Conservation (phyloP, 1,140 invertebrate species). For the Drosophila bocki region DNA sequence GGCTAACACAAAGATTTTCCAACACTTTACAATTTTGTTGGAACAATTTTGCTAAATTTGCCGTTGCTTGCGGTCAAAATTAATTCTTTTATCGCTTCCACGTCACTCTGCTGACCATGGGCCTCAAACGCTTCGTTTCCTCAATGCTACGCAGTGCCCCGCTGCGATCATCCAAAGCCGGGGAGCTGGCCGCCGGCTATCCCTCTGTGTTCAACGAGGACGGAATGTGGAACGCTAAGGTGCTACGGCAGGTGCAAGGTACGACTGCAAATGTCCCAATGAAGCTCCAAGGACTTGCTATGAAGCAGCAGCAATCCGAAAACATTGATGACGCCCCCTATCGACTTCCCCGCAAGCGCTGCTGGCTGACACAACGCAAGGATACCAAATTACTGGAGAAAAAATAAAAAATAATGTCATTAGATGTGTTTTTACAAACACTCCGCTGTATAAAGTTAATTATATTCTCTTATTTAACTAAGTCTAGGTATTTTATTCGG, state of each 20-base stretch:
- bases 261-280: too few relatives aligned
- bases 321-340: neutral
- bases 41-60: slow-evolving; percentile 13
- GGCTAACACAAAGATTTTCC: neutral
- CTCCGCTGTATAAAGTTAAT: neutral
- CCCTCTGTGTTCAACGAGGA: slow-evolving; percentile 23
- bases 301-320: neutral
- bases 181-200: slow-evolving; percentile 9
- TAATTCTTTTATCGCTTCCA: neutral
- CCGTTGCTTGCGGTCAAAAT: slow-evolving; percentile 8
- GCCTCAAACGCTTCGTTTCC: slow-evolving; percentile 16
- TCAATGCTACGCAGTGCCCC: slow-evolving; percentile 8
- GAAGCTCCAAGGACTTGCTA: neutral
- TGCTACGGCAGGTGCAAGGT: neutral
- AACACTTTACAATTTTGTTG: neutral
- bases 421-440: neutral
- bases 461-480: neutral
- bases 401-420: neutral
- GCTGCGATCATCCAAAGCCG: slow-evolving; percentile 5
- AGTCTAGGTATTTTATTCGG: too few relatives aligned
- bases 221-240: slow-evolving; percentile 18
- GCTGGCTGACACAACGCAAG: slow-evolving; percentile 16
- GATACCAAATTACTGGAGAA: neutral
- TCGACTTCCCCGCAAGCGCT: slow-evolving; percentile 29
- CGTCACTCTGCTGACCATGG: neutral